Base-by-base conservation (phyloP, 2,113 vertebrate genomes). In the Ondatra zibethicus region DNA sequence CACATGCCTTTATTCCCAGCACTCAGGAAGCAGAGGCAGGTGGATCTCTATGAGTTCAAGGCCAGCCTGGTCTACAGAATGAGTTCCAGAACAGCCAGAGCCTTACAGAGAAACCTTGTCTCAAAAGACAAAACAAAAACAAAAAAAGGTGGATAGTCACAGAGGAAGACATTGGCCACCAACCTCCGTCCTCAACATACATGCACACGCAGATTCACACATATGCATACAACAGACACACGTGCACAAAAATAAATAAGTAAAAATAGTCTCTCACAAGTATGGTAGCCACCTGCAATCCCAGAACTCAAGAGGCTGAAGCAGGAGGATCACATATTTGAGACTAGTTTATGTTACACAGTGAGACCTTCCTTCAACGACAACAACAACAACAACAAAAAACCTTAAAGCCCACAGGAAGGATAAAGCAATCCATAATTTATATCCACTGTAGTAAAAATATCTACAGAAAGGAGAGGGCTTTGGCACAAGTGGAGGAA, bases 371-470 rank as follows among this genome's bases (percentile, higher is more conserved):
- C 14, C 58, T 73, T 61, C 52, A 75, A n/a, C 63, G 33, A 65
- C 3, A 29, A 55, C 0, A 52, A 58, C 5, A 58, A 39, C 10
- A 58, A 39, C 45, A 52, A 25, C 50, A 16, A 29, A 25, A 75
- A 93, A 86, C 42, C 16, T 50, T 96, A 78, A 92, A 82, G 61
- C 88, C 73, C 80, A 84, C 47, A 89, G 65, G 25, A 7, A 12
- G 25, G 89, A 96, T 39, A 93, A 97, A 63, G 78, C 29, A 88
- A 78, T 33, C 88, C 87, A 65, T 66, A 87, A 82, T 92, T 88
- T 45, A 13, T 63, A 86, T 23, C 50, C 42, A 92, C 33, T 7
- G 29, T 58, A 29, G 61, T 31, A 87, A n/a, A 93, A 73, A 14
- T 63, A 63, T 12, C 36, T 33, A 31, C 12, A 93, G 65, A 88